Evolutionary conservation across 2,113 vertebrate genomes (phyloP).

Genomic region (Marcusenius ussheri): DNA sequence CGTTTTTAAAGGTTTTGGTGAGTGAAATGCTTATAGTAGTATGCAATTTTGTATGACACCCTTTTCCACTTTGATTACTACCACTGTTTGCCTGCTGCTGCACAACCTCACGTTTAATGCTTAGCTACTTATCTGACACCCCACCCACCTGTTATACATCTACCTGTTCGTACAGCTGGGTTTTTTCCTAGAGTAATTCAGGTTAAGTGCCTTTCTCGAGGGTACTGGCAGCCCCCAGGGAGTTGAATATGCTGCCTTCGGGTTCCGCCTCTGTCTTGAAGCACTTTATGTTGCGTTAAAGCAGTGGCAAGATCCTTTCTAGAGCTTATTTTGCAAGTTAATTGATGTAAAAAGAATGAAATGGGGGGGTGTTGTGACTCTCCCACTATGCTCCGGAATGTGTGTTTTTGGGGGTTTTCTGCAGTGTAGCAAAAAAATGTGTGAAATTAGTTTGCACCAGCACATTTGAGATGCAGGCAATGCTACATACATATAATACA

Average conservation of each 20-base stretch:
- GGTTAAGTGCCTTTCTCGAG: neutral
- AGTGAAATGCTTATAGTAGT: neutral
- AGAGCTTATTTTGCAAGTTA: neutral
- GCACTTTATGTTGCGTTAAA: neutral
- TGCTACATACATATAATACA: too few relatives aligned
- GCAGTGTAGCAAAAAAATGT: neutral
- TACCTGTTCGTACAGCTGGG: neutral
- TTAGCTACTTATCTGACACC: neutral
- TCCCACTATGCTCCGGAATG: neutral
- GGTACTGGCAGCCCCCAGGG: neutral
- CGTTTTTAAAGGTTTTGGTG: neutral
- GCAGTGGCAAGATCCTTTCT: neutral
- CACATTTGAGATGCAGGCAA: neutral
- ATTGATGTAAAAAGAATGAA: neutral
- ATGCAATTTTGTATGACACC: neutral
- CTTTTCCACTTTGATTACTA: neutral
- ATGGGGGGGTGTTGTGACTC: neutral
- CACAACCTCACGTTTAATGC: neutral
- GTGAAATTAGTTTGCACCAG: neutral
- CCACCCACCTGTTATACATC: neutral
- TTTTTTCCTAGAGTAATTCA: neutral
- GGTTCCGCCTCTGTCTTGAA: neutral
- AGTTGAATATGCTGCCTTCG: neutral
- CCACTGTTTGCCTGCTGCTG: neutral
- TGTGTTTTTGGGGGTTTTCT: neutral